These are phyloP conservation scores for Fissipunctia ypsillon DNA, from an alignment of 2,888 invertebrate species.

Conservation along the genomic window DNA sequence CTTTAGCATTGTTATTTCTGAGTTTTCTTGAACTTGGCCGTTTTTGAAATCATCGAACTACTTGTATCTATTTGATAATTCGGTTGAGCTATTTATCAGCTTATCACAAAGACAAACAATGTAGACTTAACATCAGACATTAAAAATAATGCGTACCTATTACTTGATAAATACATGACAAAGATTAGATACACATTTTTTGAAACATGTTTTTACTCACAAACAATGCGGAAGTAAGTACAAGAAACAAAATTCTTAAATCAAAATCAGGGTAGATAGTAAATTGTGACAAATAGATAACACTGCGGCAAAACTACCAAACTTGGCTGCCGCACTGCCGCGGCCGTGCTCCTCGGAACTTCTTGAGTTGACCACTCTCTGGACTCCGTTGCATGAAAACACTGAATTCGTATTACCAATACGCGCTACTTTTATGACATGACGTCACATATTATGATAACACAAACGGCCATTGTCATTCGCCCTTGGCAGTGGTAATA, in stretches of 20 bases:
- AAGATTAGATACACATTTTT: constrained; percentile 2
- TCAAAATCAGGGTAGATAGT: not conserved
- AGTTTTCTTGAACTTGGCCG: constrained; percentile 50
- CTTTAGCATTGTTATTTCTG: not conserved
- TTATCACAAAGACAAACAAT: constrained; percentile 24
- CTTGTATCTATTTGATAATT: constrained; percentile 21
- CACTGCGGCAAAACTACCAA: not conserved
- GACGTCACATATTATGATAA: constrained; percentile 24
- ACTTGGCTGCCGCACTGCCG: not conserved
- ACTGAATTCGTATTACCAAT: not conserved
- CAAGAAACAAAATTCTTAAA: not conserved
- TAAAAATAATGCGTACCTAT: not conserved
- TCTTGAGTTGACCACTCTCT: not conserved
- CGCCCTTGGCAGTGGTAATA: constrained; percentile 51
- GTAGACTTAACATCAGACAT: not conserved
- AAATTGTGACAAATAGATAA: not conserved
- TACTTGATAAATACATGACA: not conserved
- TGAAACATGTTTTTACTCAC: not conserved
- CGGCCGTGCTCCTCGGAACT: not conserved
- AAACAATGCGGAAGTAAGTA: constrained; percentile 15
- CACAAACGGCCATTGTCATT: constrained; percentile 23
- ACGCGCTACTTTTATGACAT: too few relatives aligned
- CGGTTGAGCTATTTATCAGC: not conserved
- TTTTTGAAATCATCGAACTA: constrained; percentile 14
- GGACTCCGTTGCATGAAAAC: not conserved